Evolutionary conservation across 1,140 invertebrate species (phyloP).

Genomic region (Whitmania pigra): DNA sequence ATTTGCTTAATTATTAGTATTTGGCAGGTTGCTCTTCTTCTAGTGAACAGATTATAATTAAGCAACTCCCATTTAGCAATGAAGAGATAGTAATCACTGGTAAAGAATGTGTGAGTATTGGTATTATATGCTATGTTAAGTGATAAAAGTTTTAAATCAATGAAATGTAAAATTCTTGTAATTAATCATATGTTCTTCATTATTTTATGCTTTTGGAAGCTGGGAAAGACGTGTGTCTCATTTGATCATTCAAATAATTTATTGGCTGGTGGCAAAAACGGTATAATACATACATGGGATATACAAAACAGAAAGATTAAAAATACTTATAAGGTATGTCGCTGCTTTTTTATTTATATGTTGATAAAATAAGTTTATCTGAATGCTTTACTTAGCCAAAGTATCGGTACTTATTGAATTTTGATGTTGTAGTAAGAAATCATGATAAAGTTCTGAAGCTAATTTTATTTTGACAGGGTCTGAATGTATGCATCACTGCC

Average conservation of each 20-base stretch:
- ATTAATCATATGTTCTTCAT: too few species aligned
- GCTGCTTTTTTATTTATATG: neutral
- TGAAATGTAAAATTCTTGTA: too few species aligned
- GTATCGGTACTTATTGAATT: neutral
- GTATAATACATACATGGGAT: conserved; percentile 34
- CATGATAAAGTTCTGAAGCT: neutral
- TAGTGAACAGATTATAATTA: too few species aligned
- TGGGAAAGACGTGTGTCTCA: too few species aligned
- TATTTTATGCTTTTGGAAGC: too few species aligned
- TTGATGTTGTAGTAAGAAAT: neutral
- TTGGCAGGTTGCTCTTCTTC: too few species aligned
- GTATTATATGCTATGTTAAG: too few species aligned
- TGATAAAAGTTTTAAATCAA: too few species aligned
- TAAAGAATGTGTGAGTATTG: too few species aligned
- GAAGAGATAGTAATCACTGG: too few species aligned
- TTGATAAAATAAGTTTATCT: neutral
- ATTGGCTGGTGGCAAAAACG: conserved; percentile 32
- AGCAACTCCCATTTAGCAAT: too few species aligned
- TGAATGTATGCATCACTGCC: neutral
- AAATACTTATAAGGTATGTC: conserved; percentile 35
- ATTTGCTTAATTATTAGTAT: too few species aligned
- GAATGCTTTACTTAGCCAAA: neutral
- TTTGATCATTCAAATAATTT: conserved; percentile 23
- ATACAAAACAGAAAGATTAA: conserved; percentile 34
- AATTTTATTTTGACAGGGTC: neutral